These are phyloP conservation scores for Rhombomys opimus DNA, from an alignment of 2,113 vertebrate species.

Conservation along the genomic window DNA sequence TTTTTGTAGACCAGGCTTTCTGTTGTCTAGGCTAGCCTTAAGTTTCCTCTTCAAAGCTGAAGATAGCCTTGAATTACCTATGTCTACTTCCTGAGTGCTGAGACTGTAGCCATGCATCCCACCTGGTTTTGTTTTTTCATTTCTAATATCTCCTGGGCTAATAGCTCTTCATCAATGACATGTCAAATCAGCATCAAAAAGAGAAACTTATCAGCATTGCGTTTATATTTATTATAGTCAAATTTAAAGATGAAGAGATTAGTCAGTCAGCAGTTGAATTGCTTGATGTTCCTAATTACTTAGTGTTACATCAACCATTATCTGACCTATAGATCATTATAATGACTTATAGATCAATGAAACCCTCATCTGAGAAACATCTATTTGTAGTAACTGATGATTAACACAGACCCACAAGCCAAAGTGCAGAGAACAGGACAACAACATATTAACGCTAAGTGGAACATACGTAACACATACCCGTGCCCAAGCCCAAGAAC, in stretches of 20 bases:
- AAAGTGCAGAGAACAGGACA: background rate
- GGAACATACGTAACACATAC: background rate
- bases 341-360: background rate
- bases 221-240: slow-evolving; percentile 23
- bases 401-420: background rate
- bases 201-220: background rate
- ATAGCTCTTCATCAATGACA: background rate
- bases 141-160: background rate
- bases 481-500: background rate
- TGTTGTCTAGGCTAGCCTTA: background rate
- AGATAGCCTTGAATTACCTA: background rate
- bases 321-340: background rate
- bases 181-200: slow-evolving; percentile 33
- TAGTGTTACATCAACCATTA: background rate
- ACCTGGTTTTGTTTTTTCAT: background rate
- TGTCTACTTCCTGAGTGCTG: background rate
- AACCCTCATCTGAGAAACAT: background rate
- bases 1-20: background rate
- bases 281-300: background rate
- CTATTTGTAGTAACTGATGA: background rate
- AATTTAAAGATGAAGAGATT: background rate
- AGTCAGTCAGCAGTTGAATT: background rate
- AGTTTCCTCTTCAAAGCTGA: background rate
- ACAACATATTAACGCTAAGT: background rate
- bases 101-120: background rate